Percentiles rank a stretch among this genome's conserved stretches.
These are phyloP conservation scores for Cardiocondyla obscurior DNA, from an alignment of 1,140 invertebrate species.

Conservation along the genomic window DNA sequence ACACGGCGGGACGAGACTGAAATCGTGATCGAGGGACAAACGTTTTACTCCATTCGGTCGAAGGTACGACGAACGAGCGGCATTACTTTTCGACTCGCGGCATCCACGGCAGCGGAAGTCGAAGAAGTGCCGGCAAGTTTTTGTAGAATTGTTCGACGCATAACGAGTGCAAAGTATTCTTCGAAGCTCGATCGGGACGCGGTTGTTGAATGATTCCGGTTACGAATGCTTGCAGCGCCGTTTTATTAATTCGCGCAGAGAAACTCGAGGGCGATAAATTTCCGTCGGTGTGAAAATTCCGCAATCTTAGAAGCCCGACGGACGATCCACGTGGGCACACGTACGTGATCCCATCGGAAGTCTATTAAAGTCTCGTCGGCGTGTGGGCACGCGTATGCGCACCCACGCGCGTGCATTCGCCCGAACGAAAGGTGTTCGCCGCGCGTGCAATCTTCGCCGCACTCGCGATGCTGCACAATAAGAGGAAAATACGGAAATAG, in stretches of 20 bases:
- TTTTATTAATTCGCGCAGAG: neutral
- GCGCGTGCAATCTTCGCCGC: neutral
- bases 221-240: constrained; percentile 5
- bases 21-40: constrained; percentile 16
- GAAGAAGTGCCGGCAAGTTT: constrained; percentile 67
- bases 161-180: constrained; percentile 65
- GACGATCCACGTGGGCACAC: constrained; percentile 67
- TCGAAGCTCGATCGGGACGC: constrained; percentile 44
- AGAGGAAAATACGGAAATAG: neutral
- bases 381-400: constrained; percentile 67
- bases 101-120: constrained; percentile 63
- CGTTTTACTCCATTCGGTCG: constrained; percentile 7
- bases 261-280: constrained; percentile 25
- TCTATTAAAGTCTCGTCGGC: constrained; percentile 74
- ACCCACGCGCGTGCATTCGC: constrained; percentile 56
- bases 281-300: constrained; percentile 26
- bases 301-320: constrained; percentile 29
- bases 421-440: neutral
- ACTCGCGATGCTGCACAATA: neutral
- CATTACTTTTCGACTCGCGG: constrained; percentile 32
- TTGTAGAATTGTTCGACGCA: constrained; percentile 58
- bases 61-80: neutral
- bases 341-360: constrained; percentile 67
- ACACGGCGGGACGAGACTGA: neutral
- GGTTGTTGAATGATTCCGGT: constrained; percentile 41